phyloP scores from a whole-genome alignment of 2,113 vertebrate genomes.

The Peromyscus californicus region DNA sequence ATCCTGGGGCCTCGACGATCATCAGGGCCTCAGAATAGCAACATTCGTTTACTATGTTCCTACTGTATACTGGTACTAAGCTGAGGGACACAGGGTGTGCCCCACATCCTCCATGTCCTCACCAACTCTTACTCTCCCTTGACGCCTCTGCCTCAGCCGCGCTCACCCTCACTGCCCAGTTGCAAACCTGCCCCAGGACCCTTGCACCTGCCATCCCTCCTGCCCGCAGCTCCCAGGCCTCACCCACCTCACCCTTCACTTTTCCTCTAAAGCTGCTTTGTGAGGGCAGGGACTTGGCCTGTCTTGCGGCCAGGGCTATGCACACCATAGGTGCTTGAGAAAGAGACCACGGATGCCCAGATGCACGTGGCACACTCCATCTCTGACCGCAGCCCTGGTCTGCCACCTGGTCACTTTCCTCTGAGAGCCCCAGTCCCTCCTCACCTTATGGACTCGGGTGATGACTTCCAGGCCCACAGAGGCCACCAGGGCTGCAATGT shows the following conservation, averaged over 20 bases:
- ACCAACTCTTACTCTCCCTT: background rate
- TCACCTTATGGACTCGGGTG: slow-evolving; percentile 92
- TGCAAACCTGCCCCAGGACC: background rate
- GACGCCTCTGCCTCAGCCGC: too few species aligned
- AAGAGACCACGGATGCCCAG: background rate
- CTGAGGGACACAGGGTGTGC: background rate
- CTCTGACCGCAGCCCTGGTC: fast-evolving
- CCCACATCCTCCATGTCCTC: background rate
- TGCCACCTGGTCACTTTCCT: too few species aligned
- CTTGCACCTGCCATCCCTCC: background rate
- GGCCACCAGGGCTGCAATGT: slow-evolving; percentile 91
- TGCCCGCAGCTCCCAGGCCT: background rate
- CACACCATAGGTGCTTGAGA: background rate
- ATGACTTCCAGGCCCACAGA: slow-evolving; percentile 92
- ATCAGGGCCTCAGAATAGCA: background rate
- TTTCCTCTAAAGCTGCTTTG: background rate
- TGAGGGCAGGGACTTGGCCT: background rate
- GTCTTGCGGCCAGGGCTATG: background rate
- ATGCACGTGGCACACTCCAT: background rate
- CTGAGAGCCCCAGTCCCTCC: background rate
- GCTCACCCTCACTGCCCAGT: background rate
- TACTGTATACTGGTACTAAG: background rate
- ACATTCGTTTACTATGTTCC: background rate
- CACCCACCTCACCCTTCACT: background rate
- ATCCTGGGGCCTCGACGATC: background rate